A percentile compares a stretch with the other conserved stretches of the same genome.
These are phyloP conservation scores for Psittacula derbiana DNA, from an alignment of 2,797 vertebrate species.

Conservation along the genomic window DNA sequence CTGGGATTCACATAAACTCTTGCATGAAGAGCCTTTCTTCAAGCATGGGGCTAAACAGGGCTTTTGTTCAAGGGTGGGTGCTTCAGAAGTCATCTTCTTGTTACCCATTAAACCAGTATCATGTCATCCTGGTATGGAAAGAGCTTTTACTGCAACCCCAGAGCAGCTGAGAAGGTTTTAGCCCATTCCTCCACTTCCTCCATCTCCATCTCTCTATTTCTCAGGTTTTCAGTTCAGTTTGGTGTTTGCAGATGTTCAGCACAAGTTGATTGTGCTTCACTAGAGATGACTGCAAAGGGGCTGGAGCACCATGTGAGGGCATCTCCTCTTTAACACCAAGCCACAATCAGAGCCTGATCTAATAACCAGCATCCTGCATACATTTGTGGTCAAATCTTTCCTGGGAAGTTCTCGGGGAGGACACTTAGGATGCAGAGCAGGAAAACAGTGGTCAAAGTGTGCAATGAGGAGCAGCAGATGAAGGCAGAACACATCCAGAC, in stretches of 20 bases:
- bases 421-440: not conserved
- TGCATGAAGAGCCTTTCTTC: not conserved
- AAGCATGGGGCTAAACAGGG: not conserved
- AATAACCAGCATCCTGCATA: not conserved
- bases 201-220: not conserved
- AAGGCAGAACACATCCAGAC: not conserved
- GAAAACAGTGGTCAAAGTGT: not conserved
- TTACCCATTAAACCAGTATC: not conserved
- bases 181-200: not conserved
- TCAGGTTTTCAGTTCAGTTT: not conserved
- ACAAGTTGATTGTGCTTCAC: not conserved
- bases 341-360: not conserved
- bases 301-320: not conserved
- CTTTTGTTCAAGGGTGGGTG: not conserved
- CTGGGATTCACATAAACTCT: not conserved
- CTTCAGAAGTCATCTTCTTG: not conserved
- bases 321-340: not conserved
- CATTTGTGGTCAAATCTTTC: conserved; percentile 31
- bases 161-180: not conserved
- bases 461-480: not conserved
- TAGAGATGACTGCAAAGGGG: not conserved
- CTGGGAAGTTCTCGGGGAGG: conserved; percentile 2
- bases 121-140: not conserved
- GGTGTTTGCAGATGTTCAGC: not conserved
- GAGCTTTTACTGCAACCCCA: not conserved